Percentiles rank a stretch among this genome's conserved stretches.
phyloP scores from a whole-genome alignment of 1,140 invertebrate genomes.

The Oscheius sp. region DNA sequence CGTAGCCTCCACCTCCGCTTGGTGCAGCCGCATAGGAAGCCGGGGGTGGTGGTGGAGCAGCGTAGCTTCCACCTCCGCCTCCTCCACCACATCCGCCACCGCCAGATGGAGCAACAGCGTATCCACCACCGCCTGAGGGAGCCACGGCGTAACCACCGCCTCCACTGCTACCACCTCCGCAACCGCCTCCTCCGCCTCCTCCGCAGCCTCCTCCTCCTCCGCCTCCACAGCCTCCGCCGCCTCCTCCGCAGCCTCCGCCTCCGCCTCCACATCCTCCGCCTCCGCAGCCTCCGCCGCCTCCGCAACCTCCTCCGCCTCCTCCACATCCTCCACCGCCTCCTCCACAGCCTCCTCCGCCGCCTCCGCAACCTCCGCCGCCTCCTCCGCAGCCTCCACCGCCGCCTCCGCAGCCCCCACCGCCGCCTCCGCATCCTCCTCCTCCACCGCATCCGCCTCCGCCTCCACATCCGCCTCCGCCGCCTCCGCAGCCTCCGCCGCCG shows the following conservation, averaged over 20 bases:
- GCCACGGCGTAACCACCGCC: neutral
- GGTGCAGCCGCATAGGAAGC: neutral
- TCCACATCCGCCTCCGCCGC: neutral
- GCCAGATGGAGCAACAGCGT: neutral
- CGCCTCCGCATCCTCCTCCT: neutral
- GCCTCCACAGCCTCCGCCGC: neutral
- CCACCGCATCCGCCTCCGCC: neutral
- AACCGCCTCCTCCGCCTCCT: neutral
- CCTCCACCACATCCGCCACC: slow-evolving; percentile 6
- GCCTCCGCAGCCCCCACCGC: neutral
- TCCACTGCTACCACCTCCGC: neutral
- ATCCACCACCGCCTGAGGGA: neutral
- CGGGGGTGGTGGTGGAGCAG: neutral
- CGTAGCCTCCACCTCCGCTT: slow-evolving; percentile 21
- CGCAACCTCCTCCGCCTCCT: neutral
- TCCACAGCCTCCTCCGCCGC: neutral
- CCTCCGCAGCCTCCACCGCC: neutral
- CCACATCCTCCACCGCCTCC: neutral
- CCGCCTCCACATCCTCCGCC: no score
- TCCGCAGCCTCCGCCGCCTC: neutral
- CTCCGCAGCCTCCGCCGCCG: neutral
- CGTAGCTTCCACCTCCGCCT: neutral
- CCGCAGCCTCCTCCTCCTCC: neutral
- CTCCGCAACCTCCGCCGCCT: neutral
- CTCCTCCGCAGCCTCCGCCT: no score